These are phyloP conservation scores for Phoenicopterus ruber DNA, from an alignment of 2,113 vertebrate species.

Conservation along the genomic window DNA sequence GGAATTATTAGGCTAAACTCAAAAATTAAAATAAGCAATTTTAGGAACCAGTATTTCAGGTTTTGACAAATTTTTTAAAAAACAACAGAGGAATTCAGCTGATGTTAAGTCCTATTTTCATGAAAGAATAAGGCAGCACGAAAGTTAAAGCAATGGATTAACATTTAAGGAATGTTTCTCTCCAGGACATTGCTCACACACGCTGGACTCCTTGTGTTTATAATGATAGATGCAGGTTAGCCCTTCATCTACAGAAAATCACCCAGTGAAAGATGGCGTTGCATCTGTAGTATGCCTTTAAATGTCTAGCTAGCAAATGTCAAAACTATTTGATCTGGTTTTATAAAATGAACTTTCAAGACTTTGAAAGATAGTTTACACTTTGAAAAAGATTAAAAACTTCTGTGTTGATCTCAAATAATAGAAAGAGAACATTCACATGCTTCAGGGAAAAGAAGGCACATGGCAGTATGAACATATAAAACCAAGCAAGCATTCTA, in stretches of 20 bases:
- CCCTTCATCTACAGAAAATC: conserved; percentile 67
- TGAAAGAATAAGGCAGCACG: conserved; percentile 11
- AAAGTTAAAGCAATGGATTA: conserved; percentile 62
- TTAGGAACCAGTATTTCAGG: not conserved
- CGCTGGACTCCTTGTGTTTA: conserved; percentile 29
- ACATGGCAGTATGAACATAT: not conserved
- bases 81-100: conserved; percentile 23
- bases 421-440: not conserved
- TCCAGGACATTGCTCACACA: conserved; percentile 51
- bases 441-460: not conserved
- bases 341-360: conserved; percentile 72
- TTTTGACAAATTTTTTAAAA: conserved; percentile 8
- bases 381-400: conserved; percentile 73
- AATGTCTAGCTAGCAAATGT: conserved; percentile 73
- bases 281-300: conserved; percentile 33
- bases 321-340: conserved; percentile 75
- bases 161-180: conserved; percentile 56
- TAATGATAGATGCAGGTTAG: conserved; percentile 30
- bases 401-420: conserved; percentile 61
- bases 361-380: conserved; percentile 62
- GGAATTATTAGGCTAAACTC: conserved; percentile 46
- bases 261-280: not conserved
- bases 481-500: not conserved
- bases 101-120: conserved; percentile 18
- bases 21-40: conserved; percentile 33